Conservation (phyloP, 2,888 invertebrate species). For the Zootermopsis nevadensis region DNA sequence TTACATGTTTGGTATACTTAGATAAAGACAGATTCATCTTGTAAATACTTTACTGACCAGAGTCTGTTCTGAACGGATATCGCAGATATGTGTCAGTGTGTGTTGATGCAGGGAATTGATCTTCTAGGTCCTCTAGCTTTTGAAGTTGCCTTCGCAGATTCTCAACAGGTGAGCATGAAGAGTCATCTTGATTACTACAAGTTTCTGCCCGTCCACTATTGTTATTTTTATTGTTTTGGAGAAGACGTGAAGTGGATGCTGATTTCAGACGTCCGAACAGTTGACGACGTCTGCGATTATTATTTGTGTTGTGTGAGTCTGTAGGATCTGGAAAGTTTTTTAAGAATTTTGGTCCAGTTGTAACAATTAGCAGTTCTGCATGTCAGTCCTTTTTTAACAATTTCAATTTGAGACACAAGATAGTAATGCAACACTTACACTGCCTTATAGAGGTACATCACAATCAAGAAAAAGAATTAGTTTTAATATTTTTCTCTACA, state of each 20-base stretch:
- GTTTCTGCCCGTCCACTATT: not conserved
- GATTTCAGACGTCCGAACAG: conserved; percentile 78
- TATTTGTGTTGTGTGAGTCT: conserved; percentile 40
- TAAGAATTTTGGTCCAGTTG: not conserved
- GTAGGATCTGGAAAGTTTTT: conserved; percentile 11
- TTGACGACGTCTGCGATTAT: conserved; percentile 69
- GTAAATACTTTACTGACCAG: conserved; percentile 64
- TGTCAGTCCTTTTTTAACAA: too few relatives aligned
- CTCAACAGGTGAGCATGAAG: conserved; percentile 73
- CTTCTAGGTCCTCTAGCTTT: conserved; percentile 84
- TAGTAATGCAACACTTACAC: too few relatives aligned
- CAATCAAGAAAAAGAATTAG: too few relatives aligned
- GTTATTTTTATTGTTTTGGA: conserved; percentile 61
- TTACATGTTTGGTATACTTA: too few relatives aligned
- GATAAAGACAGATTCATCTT: too few relatives aligned
- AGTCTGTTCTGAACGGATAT: conserved; percentile 83
- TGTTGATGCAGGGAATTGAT: conserved; percentile 79
- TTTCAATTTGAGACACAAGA: too few relatives aligned
- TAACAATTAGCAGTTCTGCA: too few relatives aligned
- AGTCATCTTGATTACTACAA: conserved; percentile 19
- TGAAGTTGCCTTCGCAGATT: conserved; percentile 83
- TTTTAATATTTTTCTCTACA: too few relatives aligned
- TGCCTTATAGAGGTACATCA: too few relatives aligned
- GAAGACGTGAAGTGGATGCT: conserved; percentile 76
- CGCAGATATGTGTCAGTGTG: conserved; percentile 79